A percentile compares a stretch with the other conserved stretches of the same genome.
phyloP scores from a whole-genome alignment of 2,797 vertebrate genomes.

The Eremophila alpestris region DNA sequence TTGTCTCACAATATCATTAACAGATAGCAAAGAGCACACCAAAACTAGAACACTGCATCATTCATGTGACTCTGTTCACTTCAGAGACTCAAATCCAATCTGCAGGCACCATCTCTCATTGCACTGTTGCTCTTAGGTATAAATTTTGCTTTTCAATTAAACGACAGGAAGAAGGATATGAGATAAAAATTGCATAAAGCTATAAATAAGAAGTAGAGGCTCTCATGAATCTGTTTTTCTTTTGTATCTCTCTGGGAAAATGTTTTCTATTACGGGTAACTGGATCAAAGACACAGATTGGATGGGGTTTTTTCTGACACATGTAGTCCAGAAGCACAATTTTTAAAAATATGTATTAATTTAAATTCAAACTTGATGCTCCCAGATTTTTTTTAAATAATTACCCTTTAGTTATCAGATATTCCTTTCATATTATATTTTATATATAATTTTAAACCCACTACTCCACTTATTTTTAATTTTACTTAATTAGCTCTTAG shows the following conservation, averaged over 20 bases:
- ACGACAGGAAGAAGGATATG: conserved; percentile 31
- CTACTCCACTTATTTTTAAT: conserved; percentile 4
- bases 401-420: background rate
- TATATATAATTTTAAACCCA: background rate
- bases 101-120: conserved; percentile 39
- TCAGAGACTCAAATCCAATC: conserved; percentile 46
- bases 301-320: background rate
- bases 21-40: conserved; percentile 13
- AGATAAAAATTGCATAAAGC: conserved; percentile 61
- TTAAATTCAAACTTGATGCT: background rate
- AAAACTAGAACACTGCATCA: conserved; percentile 44
- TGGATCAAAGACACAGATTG: conserved; percentile 1
- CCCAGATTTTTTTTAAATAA: background rate
- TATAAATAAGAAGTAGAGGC: conserved; percentile 39
- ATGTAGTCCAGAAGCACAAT: background rate
- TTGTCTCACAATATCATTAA: background rate
- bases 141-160: conserved; percentile 61
- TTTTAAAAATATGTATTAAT: background rate
- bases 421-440: background rate
- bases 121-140: conserved; percentile 46
- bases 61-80: conserved; percentile 27
- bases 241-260: conserved; percentile 14
- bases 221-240: conserved; percentile 35
- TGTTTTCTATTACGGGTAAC: conserved; percentile 36
- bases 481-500: conserved; percentile 24